Percentiles rank a stretch among this genome's conserved stretches.
Conservation (phyloP, 2,888 invertebrate genomes). For the Plagiodera versicolora region DNA sequence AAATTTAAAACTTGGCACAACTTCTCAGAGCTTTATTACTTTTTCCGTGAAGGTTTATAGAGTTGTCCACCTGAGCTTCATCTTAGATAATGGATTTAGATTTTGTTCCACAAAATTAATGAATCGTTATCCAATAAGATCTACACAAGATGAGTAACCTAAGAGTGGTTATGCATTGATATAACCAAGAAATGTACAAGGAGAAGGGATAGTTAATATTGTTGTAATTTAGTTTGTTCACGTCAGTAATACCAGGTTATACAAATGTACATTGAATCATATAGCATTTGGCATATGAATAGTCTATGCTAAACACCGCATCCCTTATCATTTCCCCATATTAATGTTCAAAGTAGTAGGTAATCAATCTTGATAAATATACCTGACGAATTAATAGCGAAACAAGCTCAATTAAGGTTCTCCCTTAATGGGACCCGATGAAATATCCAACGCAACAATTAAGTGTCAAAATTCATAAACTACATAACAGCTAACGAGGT, state of each 20-base stretch:
- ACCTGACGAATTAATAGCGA: not conserved
- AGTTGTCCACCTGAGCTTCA: slow-evolving; percentile 29
- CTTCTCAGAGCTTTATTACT: slow-evolving; percentile 27
- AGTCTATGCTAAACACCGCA: too few relatives aligned
- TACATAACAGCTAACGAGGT: not conserved
- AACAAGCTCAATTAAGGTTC: not conserved
- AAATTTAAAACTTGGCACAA: slow-evolving; percentile 32
- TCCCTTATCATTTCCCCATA: not conserved
- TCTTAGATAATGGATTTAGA: slow-evolving; percentile 14
- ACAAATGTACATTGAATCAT: too few relatives aligned
- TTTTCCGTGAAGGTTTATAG: slow-evolving; percentile 23
- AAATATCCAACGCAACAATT: not conserved
- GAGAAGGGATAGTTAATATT: too few relatives aligned
- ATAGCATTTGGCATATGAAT: too few relatives aligned
- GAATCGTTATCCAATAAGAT: too few relatives aligned
- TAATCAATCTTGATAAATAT: not conserved
- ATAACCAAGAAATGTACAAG: too few relatives aligned
- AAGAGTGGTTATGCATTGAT: too few relatives aligned
- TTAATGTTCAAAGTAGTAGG: not conserved
- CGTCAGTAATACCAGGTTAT: too few relatives aligned
- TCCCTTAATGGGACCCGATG: not conserved
- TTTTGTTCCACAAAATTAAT: slow-evolving; percentile 11
- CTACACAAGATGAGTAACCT: too few relatives aligned
- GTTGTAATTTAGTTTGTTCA: too few relatives aligned
- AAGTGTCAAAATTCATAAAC: not conserved